These are phyloP conservation scores for Diplosoma virens DNA, from an alignment of 23 tunicate genomes.

Conservation along the genomic window DNA sequence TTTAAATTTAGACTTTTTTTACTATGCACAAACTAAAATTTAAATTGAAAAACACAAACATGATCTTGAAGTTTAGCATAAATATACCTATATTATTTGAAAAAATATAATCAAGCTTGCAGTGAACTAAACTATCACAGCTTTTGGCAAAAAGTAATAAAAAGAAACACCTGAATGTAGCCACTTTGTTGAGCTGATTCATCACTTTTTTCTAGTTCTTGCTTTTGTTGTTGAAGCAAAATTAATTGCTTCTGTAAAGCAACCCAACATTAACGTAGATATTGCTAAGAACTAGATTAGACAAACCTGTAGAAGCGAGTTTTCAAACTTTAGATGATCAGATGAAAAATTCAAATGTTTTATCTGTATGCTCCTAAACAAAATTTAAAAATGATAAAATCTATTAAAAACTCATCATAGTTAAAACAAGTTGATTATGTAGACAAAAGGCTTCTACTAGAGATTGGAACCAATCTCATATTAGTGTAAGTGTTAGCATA, in stretches of 20 bases:
- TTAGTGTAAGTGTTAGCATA: too few species aligned
- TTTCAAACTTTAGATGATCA: constrained; percentile 31
- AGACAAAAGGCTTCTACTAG: too few species aligned
- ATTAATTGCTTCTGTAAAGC: constrained; percentile 38
- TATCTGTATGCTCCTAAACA: constrained; percentile 37
- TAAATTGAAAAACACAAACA: not conserved
- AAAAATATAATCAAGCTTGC: too few species aligned
- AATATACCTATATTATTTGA: too few species aligned
- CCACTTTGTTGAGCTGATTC: constrained; percentile 13
- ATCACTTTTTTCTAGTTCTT: constrained; percentile 41
- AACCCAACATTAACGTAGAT: not conserved
- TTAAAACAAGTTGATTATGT: too few species aligned
- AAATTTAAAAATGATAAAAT: not conserved
- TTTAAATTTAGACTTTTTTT: too few species aligned
- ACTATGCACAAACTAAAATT: not conserved
- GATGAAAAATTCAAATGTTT: not conserved
- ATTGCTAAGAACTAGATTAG: not conserved
- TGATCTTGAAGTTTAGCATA: not conserved
- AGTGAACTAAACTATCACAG: too few species aligned
- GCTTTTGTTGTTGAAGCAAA: constrained; percentile 40
- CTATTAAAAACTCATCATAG: too few species aligned
- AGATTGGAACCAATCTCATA: too few species aligned
- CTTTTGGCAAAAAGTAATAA: too few species aligned
- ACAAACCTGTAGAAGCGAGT: constrained; percentile 27
- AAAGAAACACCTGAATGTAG: too few species aligned